These are phyloP conservation scores for Nephrocerus scutellatus DNA, from an alignment of 2,888 invertebrate genomes.

Conservation along the genomic window DNA sequence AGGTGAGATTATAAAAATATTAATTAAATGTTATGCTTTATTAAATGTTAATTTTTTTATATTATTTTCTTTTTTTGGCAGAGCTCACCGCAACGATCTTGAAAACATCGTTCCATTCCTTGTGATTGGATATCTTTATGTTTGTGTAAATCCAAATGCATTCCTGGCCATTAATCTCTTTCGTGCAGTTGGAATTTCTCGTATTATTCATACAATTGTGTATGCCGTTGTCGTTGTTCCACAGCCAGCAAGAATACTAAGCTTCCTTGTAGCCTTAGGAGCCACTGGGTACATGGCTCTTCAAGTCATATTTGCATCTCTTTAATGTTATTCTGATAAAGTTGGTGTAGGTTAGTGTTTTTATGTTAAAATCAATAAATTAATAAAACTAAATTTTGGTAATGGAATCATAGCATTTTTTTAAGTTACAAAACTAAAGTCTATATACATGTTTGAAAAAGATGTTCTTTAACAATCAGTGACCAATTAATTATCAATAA, in stretches of 20 bases:
- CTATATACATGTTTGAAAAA: no score
- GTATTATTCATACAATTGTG: constrained; percentile 49
- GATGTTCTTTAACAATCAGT: no score
- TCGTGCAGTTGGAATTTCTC: constrained; percentile 45
- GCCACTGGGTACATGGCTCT: constrained; percentile 46
- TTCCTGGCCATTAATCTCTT: constrained; percentile 48
- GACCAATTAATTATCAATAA: no score
- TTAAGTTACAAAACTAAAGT: no score
- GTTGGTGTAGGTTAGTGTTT: no score
- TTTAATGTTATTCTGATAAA: no score
- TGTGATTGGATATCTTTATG: constrained; percentile 46
- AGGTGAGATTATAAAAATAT: constrained; percentile 17
- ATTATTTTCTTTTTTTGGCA: constrained; percentile 26
- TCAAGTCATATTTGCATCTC: constrained; percentile 18
- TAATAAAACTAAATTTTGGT: no score
- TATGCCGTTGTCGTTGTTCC: constrained; percentile 48
- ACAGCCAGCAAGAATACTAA: constrained; percentile 48
- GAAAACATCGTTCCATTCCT: constrained; percentile 52
- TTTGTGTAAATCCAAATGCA: constrained; percentile 45
- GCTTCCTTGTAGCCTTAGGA: constrained; percentile 39
- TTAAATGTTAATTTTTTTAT: constrained; percentile 1
- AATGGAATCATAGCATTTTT: no score
- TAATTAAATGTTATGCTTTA: no score
- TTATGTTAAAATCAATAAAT: no score
- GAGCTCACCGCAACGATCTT: constrained; percentile 53